Conservation (phyloP, 1,140 invertebrate genomes). For the Phymastichus coffea region DNA sequence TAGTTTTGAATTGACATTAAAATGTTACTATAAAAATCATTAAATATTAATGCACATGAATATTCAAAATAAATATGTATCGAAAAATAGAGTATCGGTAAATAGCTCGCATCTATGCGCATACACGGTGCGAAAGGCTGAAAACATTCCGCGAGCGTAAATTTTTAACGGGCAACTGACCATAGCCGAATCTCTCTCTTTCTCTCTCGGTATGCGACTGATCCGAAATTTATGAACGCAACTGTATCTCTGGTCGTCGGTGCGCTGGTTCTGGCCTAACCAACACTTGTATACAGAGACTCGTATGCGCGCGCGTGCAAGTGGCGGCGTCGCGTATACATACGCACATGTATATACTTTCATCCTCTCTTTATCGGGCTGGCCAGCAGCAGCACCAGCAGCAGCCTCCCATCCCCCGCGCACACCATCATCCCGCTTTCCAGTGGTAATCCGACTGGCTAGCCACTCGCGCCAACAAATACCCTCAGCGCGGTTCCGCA, state of each 20-base stretch:
- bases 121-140: too few relatives aligned
- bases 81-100: too few relatives aligned
- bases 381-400: conserved; percentile 6
- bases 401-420: conserved; percentile 32
- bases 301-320: conserved; percentile 9
- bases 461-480: conserved; percentile 57
- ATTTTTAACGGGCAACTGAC: too few relatives aligned
- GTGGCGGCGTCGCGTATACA: neutral
- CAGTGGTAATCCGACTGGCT: conserved; percentile 57
- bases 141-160: too few relatives aligned
- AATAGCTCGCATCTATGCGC: too few relatives aligned
- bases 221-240: conserved; percentile 21
- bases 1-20: too few relatives aligned
- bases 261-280: conserved; percentile 23
- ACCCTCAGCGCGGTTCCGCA: conserved; percentile 46
- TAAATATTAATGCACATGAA: too few relatives aligned
- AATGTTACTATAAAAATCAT: too few relatives aligned
- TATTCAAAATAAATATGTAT: too few relatives aligned
- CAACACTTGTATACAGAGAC: neutral
- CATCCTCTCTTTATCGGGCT: neutral
- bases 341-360: neutral
- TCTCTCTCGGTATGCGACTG: neutral
- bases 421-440: conserved; percentile 32
- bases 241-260: conserved; percentile 37
- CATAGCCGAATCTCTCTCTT: neutral